Evolutionary conservation across 2,113 vertebrate genomes (phyloP), one percentile per base, ranked within the genome.

Genomic region (Theropithecus gelada): DNA sequence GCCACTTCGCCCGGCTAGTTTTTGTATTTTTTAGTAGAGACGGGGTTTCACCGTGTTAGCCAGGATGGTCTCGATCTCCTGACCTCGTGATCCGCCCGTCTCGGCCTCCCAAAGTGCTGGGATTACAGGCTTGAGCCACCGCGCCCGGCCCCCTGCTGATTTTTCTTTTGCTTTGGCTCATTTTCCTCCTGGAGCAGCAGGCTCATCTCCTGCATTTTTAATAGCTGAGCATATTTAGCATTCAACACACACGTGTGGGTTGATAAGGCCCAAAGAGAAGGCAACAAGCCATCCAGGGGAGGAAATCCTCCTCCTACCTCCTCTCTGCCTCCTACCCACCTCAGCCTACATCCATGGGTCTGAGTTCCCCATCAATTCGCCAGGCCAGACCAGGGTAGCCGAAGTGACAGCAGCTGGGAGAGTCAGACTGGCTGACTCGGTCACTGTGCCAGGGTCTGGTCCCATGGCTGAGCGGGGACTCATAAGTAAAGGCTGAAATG

Each of bases 191-290:
- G 90, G 92, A 97, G 61, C 87, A 88, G 96, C 52, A 82, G 89
- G 92, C 92, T 90, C 90, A 66, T 94, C 97, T 94, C 90, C 73
- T 98, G 96, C 96, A 97, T 98, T 97, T 97, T 98, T 96, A 97
- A 97, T 97, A 90, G 96, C 93, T 16, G 64, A 93, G 96, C 84
- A 92, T 82, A 93, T 78, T 98, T 97, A 96, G 97, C 96, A 98
- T 98, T 97, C 97, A 90, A 82, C 95, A 93, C 94, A 92, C 94
- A 94, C 2, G 8, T 83, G 93, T 79, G 82, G 95, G 95, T 78
- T 96, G 98, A 98, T 95, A 96, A 93, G 96, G 96, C 96, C 96
- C 86, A 76, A 78, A 72, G 94, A 97, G 93, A 97, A 96, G 91
- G 93, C 85, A 97, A 96, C 78, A 82, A 90, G 90, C 94, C 95